These are phyloP conservation scores for Lasioglossum lativentre DNA, from an alignment of 2,888 invertebrate genomes.

Conservation along the genomic window DNA sequence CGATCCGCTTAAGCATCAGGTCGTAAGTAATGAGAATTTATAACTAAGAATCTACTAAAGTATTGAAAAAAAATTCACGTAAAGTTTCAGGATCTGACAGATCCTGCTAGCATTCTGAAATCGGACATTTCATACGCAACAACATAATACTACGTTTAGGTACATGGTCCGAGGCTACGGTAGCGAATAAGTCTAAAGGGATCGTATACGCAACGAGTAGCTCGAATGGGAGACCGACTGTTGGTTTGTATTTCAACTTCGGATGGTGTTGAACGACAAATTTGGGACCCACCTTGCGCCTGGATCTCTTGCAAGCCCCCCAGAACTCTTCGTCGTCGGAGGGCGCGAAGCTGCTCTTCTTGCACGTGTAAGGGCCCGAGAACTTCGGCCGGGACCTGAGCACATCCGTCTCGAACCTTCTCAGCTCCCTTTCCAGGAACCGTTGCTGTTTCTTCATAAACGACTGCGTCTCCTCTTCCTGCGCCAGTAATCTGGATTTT, in stretches of 20 bases:
- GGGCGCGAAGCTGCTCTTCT: conserved; percentile 61
- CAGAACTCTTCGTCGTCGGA: conserved; percentile 77
- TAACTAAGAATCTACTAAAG: too few relatives aligned
- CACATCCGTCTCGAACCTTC: conserved; percentile 74
- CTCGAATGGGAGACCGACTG: too few relatives aligned
- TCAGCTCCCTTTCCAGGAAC: conserved; percentile 73
- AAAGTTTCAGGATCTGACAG: too few relatives aligned
- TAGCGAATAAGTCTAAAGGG: too few relatives aligned
- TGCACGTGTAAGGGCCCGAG: conserved; percentile 65
- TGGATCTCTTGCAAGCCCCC: conserved; percentile 61
- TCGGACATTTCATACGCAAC: too few relatives aligned
- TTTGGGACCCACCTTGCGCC: conserved; percentile 48
- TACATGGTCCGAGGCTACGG: too few relatives aligned
- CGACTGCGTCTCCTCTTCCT: conserved; percentile 67
- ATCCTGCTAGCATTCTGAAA: too few relatives aligned
- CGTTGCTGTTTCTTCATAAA: conserved; percentile 73
- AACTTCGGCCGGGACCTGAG: conserved; percentile 72
- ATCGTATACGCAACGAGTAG: too few relatives aligned
- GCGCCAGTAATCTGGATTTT: conserved; percentile 64
- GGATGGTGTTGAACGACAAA: background rate
- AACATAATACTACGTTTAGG: too few relatives aligned
- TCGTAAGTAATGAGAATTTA: background rate
- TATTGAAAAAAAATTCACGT: too few relatives aligned
- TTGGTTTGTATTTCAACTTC: too few relatives aligned
- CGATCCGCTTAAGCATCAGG: background rate